A percentile compares a stretch with the other conserved stretches of the same genome.
Evolutionary conservation across 2,113 vertebrate genomes (phyloP).

Genomic region (Hucho hucho): DNA sequence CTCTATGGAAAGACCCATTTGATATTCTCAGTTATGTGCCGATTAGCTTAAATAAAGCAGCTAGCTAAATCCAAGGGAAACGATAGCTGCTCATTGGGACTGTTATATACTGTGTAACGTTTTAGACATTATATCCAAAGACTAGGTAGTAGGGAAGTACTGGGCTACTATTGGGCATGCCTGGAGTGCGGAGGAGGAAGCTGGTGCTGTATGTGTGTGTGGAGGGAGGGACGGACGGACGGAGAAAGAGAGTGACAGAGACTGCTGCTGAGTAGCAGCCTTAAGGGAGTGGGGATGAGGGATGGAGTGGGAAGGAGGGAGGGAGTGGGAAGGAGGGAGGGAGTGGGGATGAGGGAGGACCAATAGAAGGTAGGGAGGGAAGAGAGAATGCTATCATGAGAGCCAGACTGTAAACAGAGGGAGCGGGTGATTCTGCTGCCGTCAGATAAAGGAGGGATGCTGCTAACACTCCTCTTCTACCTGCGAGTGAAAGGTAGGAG

Average conservation of each 20-base stretch:
- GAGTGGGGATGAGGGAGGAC: constrained; percentile 3
- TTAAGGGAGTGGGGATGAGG: not conserved
- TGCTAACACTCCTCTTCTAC: constrained; percentile 73
- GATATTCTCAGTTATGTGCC: too few species aligned
- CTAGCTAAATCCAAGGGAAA: too few species aligned
- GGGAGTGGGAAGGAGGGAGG: not conserved
- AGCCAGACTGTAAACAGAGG: constrained; percentile 21
- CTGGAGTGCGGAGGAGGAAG: not conserved
- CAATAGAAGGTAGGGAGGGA: not conserved
- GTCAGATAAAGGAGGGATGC: constrained; percentile 58
- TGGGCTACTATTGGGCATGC: not conserved
- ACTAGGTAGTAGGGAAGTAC: too few species aligned
- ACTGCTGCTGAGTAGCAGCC: constrained; percentile 19
- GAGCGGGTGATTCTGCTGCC: constrained; percentile 10
- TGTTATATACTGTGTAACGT: too few species aligned
- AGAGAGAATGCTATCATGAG: too few species aligned
- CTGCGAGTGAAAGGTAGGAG: constrained; percentile 74
- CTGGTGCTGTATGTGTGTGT: not conserved
- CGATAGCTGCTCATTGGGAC: too few species aligned
- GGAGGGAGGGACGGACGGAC: not conserved
- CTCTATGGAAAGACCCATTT: too few species aligned
- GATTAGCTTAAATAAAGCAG: too few species aligned
- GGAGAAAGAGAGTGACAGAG: not conserved
- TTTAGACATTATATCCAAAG: too few species aligned
- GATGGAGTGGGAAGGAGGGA: not conserved